phyloP scores from a whole-genome alignment of 2,888 invertebrate genomes.

The Mylabris sibirica region DNA sequence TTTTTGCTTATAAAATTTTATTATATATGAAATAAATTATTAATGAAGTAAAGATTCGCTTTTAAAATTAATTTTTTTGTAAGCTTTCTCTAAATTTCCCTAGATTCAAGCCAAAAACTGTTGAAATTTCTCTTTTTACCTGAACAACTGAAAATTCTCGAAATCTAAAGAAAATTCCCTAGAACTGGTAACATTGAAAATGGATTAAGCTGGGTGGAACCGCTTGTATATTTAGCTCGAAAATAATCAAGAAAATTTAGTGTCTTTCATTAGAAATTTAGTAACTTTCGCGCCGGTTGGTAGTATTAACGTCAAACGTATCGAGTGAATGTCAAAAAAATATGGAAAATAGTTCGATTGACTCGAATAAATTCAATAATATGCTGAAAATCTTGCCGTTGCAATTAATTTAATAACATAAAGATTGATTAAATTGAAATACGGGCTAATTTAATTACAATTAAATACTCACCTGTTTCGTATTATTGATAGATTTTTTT shows the following conservation, averaged over 20 bases:
- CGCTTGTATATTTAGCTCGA: no score
- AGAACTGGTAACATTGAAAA: no score
- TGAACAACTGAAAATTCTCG: no score
- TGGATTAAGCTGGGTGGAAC: no score
- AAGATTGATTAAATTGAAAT: neutral
- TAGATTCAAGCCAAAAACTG: no score
- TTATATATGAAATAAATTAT: no score
- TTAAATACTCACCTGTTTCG: neutral
- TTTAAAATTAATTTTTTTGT: no score
- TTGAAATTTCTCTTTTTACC: no score
- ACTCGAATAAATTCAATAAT: neutral
- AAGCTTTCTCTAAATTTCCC: no score
- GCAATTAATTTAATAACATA: neutral
- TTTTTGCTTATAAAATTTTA: no score
- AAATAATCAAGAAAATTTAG: neutral
- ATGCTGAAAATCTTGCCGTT: neutral
- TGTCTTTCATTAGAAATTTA: neutral
- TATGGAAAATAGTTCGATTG: conserved; percentile 1
- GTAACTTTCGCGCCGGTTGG: neutral
- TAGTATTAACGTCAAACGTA: neutral
- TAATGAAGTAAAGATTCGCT: no score
- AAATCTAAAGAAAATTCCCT: no score
- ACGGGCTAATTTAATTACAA: neutral
- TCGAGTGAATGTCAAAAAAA: conserved; percentile 1
- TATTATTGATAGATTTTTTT: neutral